Evolutionary conservation across 2,888 invertebrate species (phyloP).

Genomic region (Teleogryllus oceanicus): DNA sequence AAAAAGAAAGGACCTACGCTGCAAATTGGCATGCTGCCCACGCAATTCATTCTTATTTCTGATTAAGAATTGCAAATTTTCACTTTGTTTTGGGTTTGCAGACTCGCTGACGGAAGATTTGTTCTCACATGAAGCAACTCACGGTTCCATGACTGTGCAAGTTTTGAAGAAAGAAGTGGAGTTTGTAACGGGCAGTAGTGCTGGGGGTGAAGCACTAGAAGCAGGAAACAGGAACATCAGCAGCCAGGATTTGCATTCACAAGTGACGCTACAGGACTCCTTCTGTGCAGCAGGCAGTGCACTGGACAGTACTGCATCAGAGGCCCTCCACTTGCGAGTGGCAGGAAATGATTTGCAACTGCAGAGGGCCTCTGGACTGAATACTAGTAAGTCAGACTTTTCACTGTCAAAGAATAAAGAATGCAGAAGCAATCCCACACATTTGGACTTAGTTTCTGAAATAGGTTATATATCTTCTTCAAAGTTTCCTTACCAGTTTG

Average conservation of each 20-base stretch:
- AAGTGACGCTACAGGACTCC: background rate
- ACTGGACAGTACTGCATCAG: background rate
- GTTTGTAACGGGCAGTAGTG: background rate
- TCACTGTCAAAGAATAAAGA: background rate
- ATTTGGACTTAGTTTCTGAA: background rate
- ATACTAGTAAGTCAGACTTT: conserved; percentile 18
- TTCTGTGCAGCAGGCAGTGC: background rate
- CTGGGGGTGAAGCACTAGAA: background rate
- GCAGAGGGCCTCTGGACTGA: background rate
- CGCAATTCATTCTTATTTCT: background rate
- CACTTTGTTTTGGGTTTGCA: background rate
- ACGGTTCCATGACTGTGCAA: background rate
- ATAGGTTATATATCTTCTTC: conserved; percentile 21
- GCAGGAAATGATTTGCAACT: background rate
- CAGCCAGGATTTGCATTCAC: background rate
- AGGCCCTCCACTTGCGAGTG: background rate
- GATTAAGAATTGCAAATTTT: background rate
- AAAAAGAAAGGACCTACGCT: background rate
- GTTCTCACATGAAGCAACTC: background rate
- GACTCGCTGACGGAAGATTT: background rate
- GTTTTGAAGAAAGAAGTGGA: conserved; percentile 2
- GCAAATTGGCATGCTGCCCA: background rate
- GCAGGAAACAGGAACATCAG: background rate
- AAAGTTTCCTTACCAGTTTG: conserved; percentile 23
- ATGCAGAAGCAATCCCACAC: background rate